Evolutionary conservation across 2,888 invertebrate species (phyloP).

Genomic region (Germaria angustata): DNA sequence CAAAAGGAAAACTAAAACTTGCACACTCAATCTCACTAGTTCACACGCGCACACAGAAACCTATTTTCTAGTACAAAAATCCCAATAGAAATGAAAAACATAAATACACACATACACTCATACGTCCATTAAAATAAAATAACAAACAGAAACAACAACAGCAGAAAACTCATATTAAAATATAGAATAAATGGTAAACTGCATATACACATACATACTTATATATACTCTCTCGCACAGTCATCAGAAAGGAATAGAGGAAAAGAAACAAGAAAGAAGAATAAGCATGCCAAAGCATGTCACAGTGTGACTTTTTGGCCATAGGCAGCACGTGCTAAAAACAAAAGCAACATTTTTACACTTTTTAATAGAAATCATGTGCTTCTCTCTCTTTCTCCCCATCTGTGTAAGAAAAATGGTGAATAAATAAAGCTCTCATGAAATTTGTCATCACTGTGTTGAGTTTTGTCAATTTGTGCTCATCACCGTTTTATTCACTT

Average conservation of each 20-base stretch:
- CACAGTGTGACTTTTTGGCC: constrained; percentile 35
- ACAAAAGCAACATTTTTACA: constrained; percentile 30
- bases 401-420: background rate
- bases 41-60: constrained; percentile 4
- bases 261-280: background rate
- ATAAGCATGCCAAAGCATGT: constrained; percentile 45
- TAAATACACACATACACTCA: background rate
- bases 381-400: constrained; percentile 21
- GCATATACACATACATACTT: too few relatives aligned
- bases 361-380: constrained; percentile 1
- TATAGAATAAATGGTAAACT: constrained; percentile 3
- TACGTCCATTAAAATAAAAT: background rate
- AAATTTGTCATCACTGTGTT: constrained; percentile 36
- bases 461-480: background rate
- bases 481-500: background rate
- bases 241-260: background rate
- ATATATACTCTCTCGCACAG: constrained; percentile 6
- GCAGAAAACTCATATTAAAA: constrained; percentile 23
- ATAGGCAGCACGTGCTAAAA: constrained; percentile 58
- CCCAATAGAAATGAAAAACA: constrained; percentile 13
- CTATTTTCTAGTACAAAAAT: constrained; percentile 9
- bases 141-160: constrained; percentile 8
- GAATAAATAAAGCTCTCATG: background rate
- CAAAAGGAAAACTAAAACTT: constrained; percentile 56
- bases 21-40: constrained; percentile 37